Evolutionary conservation across 2,888 invertebrate genomes (phyloP).

Genomic region (Antheraea assamensis): DNA sequence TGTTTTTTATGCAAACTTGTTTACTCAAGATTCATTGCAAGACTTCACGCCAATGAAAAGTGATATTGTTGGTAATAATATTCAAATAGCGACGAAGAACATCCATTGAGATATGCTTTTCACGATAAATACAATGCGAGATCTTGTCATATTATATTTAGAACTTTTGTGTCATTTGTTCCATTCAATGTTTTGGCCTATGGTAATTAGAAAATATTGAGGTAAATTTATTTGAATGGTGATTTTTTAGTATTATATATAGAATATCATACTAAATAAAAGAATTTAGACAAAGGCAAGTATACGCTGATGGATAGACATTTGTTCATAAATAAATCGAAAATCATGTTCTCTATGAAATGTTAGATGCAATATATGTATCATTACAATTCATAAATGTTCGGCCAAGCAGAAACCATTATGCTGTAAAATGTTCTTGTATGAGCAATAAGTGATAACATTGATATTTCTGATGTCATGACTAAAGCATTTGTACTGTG

Average conservation of each 20-base stretch:
- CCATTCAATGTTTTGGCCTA: not conserved
- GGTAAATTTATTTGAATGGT: not conserved
- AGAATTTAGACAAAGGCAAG: not conserved
- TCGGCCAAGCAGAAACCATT: not conserved
- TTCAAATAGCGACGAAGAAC: not conserved
- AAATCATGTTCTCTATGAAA: not conserved
- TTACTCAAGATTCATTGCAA: not conserved
- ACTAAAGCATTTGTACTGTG: not conserved
- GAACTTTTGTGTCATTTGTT: not conserved
- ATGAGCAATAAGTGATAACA: conserved; percentile 9
- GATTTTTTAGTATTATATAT: not conserved
- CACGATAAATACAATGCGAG: not conserved
- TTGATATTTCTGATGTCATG: conserved; percentile 8
- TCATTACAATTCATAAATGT: not conserved
- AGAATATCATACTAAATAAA: not conserved
- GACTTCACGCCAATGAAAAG: not conserved
- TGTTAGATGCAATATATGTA: not conserved
- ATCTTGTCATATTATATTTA: not conserved
- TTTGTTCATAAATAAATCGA: not conserved
- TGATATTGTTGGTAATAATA: not conserved
- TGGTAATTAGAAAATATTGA: not conserved
- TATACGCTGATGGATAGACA: not conserved
- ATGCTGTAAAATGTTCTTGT: not conserved
- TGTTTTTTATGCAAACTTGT: not conserved
- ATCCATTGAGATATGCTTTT: not conserved